phyloP scores from a whole-genome alignment of 37 sponge, comb jelly and placozoan genomes.

The Petrosia ficiformis region DNA sequence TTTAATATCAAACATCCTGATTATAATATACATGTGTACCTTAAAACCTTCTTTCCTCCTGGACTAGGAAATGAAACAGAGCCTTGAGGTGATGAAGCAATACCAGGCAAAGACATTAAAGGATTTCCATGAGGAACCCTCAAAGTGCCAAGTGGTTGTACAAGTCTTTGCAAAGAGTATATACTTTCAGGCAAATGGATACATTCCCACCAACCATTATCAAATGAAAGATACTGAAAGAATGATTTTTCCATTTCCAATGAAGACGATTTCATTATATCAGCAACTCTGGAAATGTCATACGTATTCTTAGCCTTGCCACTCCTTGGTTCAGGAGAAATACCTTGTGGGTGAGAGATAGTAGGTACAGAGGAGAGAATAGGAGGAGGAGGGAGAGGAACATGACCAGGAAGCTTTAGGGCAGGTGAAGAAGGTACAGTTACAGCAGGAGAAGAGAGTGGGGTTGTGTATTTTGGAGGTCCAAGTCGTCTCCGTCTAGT shows the following conservation, averaged over 20 bases:
- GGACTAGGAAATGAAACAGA: background rate
- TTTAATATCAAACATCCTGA: too few relatives aligned
- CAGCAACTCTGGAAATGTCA: background rate
- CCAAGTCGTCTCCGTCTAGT: conserved; percentile 26
- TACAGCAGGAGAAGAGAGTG: conserved; percentile 62
- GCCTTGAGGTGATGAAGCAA: background rate
- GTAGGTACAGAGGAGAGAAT: background rate
- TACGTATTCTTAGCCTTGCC: background rate
- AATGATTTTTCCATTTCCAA: background rate
- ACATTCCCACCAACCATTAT: conserved; percentile 58
- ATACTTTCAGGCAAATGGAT: conserved; percentile 39
- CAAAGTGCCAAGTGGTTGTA: too few relatives aligned
- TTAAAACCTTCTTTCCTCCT: background rate
- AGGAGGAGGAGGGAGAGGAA: background rate
- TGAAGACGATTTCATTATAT: background rate
- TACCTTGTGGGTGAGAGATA: background rate
- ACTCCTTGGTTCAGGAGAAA: background rate
- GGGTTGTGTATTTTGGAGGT: conserved; percentile 66
- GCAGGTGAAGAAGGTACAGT: conserved; percentile 42
- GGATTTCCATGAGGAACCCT: too few relatives aligned
- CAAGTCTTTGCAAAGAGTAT: background rate
- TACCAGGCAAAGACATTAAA: too few relatives aligned
- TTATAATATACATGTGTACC: too few relatives aligned
- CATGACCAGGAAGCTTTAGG: background rate
- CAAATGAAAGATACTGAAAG: background rate